Percentiles rank a stretch among this genome's conserved stretches.
Evolutionary conservation across 2,113 vertebrate genomes (phyloP).

Genomic region (Actinemys pallida): DNA sequence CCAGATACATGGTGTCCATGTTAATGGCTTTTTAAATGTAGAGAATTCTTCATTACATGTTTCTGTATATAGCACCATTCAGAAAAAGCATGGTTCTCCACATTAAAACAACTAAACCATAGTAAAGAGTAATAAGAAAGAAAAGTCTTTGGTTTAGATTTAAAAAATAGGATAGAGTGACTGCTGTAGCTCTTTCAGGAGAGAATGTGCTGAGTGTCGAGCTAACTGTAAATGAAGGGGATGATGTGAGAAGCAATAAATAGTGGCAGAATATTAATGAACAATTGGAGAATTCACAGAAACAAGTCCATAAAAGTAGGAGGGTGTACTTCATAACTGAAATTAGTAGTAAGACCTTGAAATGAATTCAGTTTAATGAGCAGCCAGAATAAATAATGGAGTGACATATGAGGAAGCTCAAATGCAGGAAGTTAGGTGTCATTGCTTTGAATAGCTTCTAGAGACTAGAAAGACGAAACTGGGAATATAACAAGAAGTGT

Average conservation of each 20-base stretch:
- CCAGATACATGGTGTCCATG: not conserved
- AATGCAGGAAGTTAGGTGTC: rapidly evolving
- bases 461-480: not conserved
- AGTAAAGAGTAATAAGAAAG: not conserved
- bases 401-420: not conserved
- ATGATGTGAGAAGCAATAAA: not conserved
- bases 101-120: not conserved
- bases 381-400: not conserved
- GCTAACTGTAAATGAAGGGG: not conserved
- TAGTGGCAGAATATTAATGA: not conserved
- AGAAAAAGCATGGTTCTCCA: not conserved
- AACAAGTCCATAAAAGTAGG: not conserved
- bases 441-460: not conserved
- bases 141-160: not conserved
- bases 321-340: not conserved
- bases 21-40: not conserved
- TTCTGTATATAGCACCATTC: not conserved
- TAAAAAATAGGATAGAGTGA: not conserved
- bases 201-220: not conserved
- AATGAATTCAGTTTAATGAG: not conserved
- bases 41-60: not conserved
- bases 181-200: not conserved
- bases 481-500: not conserved
- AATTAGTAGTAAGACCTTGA: not conserved
- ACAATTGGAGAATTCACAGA: not conserved